Base-by-base conservation (phyloP, 2,888 invertebrate species). In the Andrena bucephala region DNA sequence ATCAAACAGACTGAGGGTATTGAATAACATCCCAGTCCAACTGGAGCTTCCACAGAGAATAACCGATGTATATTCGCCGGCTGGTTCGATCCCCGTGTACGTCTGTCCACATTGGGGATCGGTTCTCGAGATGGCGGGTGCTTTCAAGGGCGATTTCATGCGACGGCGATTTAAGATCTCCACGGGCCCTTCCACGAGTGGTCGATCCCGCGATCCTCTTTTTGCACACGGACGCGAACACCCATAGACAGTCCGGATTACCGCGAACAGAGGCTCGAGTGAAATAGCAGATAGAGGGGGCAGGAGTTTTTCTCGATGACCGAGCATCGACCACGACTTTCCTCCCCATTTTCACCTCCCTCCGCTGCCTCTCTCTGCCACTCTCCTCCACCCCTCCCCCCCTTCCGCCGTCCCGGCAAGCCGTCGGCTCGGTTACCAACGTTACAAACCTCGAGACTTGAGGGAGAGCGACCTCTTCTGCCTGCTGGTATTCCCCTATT, bases 401-500 rank as follows among this genome's bases (percentile, higher is more conserved):
- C 16, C 57, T 31, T 27, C 80, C 59, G 60, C 81, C 62, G 66
- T 67, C 77, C 70, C 13, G 57, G 57, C 29, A 59, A 77, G 70
- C 76, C 69, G 57, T 71, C 50, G 42, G 76, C 85, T 77, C 86
- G 80, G 86, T 88, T 87, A 84, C 89, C 78, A 83, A 89, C 88
- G 87, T 89, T 89, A 89, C 89, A 89, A 87, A 85, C 83, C 87
- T 72, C 75, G 72, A 88, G 88, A 84, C 84, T 79, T 65, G 54
- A 73, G 67, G 33, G 84, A 75, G 57, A 57, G 79, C 68, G 72
- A 70, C 62, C 68, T 67, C 73, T 82, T 77, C 72, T 72, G 63
- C 16, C 60, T 63, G 62, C 31, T 68, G 29, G 48, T 68, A 29
- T 70, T 75, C 72, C 72, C 70, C 60, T 66, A 65, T 73, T 69